Evolutionary conservation across 2,888 invertebrate species (phyloP).

Genomic region (Amorpha juglandis): DNA sequence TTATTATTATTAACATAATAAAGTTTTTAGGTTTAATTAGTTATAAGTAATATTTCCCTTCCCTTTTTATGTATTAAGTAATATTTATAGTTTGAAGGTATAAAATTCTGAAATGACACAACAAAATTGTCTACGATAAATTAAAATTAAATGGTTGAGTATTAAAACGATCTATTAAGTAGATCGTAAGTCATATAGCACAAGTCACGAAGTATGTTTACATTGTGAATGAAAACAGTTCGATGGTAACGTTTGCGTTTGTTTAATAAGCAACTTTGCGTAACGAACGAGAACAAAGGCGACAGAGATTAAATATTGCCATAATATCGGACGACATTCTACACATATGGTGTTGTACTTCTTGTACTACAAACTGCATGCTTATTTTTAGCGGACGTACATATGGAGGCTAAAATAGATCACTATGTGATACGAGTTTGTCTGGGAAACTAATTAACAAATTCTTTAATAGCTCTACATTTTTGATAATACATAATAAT

Average conservation of each 20-base stretch:
- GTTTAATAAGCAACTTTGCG: constrained; percentile 77
- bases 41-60: too few species aligned
- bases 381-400: constrained; percentile 12
- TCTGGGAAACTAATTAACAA: constrained; percentile 9
- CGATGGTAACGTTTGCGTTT: constrained; percentile 59
- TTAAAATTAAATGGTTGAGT: neutral
- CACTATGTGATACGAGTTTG: constrained; percentile 1
- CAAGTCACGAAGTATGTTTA: constrained; percentile 55
- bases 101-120: neutral
- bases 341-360: constrained; percentile 33
- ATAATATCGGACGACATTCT: constrained; percentile 67
- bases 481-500: neutral
- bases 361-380: constrained; percentile 22
- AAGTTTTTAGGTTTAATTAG: too few species aligned
- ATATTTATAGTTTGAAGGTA: neutral
- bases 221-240: constrained; percentile 67
- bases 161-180: neutral
- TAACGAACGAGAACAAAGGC: constrained; percentile 75
- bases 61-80: too few species aligned
- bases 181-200: constrained; percentile 25
- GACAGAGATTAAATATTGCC: constrained; percentile 64
- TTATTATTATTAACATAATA: too few species aligned
- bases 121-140: neutral
- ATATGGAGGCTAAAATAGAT: neutral
- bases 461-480: neutral